A percentile compares a stretch with the other conserved stretches of the same genome.
These are phyloP conservation scores for Pyrgilauda ruficollis DNA, from an alignment of 2,113 vertebrate genomes.

Conservation along the genomic window DNA sequence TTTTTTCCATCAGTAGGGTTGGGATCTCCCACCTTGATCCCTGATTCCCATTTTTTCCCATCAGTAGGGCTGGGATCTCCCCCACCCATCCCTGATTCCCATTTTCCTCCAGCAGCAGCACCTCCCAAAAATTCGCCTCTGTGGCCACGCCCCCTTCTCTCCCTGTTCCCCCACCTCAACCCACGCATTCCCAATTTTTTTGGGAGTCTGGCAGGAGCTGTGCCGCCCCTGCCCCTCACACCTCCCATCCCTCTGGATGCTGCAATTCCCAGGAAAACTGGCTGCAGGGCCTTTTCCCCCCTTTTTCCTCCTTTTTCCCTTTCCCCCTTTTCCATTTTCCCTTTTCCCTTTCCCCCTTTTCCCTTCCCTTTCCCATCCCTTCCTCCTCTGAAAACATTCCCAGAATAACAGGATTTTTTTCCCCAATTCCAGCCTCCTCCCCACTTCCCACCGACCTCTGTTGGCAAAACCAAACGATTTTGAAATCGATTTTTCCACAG, in stretches of 20 bases:
- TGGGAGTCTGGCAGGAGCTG: rapidly evolving
- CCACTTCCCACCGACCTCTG: neutral
- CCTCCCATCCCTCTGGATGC: neutral
- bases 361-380: neutral
- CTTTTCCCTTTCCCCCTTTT: neutral
- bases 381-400: neutral
- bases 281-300: rapidly evolving
- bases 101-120: neutral
- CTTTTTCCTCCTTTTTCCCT: no score
- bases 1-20: neutral
- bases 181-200: neutral
- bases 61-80: neutral
- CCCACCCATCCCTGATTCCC: neutral
- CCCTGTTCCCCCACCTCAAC: neutral
- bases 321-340: no score
- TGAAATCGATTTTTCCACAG: neutral
- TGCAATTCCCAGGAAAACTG: neutral
- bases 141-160: neutral
- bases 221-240: rapidly evolving
- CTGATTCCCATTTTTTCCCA: neutral
- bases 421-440: neutral
- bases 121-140: rapidly evolving
- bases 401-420: neutral
- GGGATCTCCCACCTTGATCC: neutral
- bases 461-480: neutral